These are phyloP conservation scores for Dasysyrphus albostriatus DNA, from an alignment of 2,888 invertebrate species.

Conservation along the genomic window DNA sequence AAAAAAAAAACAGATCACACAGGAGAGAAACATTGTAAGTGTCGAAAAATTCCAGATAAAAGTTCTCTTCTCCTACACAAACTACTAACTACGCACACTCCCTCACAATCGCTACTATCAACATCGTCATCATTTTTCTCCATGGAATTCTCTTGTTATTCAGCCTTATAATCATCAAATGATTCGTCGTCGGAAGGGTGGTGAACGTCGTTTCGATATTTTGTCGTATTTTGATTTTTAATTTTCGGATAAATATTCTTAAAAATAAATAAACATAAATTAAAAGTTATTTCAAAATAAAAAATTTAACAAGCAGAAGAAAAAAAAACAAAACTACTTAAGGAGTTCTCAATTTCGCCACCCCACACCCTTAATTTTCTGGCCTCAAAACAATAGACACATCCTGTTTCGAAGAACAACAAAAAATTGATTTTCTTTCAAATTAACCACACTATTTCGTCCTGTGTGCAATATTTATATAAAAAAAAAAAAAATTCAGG, in stretches of 20 bases:
- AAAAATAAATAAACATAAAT: background rate
- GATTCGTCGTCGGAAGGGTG: slow-evolving; percentile 68
- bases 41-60: slow-evolving; percentile 53
- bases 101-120: slow-evolving; percentile 58
- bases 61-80: slow-evolving; percentile 59
- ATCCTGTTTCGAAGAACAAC: slow-evolving; percentile 39
- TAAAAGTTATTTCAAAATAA: background rate
- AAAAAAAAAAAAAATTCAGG: slow-evolving; percentile 43
- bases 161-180: slow-evolving; percentile 60
- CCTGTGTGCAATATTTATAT: slow-evolving; percentile 72
- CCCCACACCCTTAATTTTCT: background rate
- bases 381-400: slow-evolving; percentile 7
- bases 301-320: background rate
- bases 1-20: slow-evolving; percentile 23
- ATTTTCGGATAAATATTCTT: slow-evolving; percentile 53
- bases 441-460: slow-evolving; percentile 64
- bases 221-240: slow-evolving; percentile 69
- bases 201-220: slow-evolving; percentile 67
- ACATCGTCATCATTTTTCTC: slow-evolving; percentile 46
- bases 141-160: slow-evolving; percentile 51
- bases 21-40: slow-evolving; percentile 29
- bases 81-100: slow-evolving; percentile 72
- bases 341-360: background rate
- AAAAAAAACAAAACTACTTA: background rate
- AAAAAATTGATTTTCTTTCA: slow-evolving; percentile 72